Evolutionary conservation across 2,888 invertebrate genomes (phyloP).

Genomic region (Exephanes ischioxanthus): DNA sequence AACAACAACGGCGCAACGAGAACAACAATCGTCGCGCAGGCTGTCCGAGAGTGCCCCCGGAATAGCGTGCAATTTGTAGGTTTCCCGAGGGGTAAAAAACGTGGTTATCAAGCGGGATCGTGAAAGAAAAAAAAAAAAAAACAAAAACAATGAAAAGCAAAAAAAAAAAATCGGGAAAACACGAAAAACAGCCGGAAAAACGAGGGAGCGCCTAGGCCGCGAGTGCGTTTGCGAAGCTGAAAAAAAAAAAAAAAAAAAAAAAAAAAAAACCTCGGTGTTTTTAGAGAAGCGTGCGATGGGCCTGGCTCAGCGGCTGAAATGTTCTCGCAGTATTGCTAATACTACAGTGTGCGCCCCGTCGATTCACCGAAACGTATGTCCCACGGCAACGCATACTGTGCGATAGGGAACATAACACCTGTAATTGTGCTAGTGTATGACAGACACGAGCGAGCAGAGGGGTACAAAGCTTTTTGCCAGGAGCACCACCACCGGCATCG

Average conservation of each 20-base stretch:
- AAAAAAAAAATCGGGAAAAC: conserved; percentile 31
- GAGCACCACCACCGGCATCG: conserved; percentile 26
- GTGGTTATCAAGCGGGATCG: conserved; percentile 41
- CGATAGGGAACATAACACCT: conserved; percentile 14
- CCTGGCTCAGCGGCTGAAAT: conserved; percentile 24
- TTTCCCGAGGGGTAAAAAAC: conserved; percentile 50
- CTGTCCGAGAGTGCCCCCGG: conserved; percentile 37
- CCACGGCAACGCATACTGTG: conserved; percentile 6
- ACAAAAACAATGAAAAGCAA: conserved; percentile 17
- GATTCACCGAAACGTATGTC: conserved; percentile 23
- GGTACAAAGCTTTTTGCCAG: conserved; percentile 37
- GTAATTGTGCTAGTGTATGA: conserved; percentile 19
- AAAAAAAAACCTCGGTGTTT: conserved; percentile 18
- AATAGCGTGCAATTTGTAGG: conserved; percentile 67
- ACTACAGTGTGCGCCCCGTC: conserved; percentile 25
- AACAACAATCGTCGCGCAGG: conserved; percentile 48
- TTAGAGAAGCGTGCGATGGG: conserved; percentile 2
- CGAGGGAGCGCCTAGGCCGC: conserved; percentile 27
- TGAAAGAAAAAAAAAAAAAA: conserved; percentile 13
- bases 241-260: conserved; percentile 9
- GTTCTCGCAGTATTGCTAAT: conserved; percentile 33
- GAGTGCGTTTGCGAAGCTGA: conserved; percentile 35
- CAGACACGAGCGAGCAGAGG: neutral
- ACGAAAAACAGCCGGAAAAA: conserved; percentile 23
- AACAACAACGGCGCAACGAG: conserved; percentile 45